Percentiles rank a stretch among this genome's conserved stretches.
Evolutionary conservation across 2,797 vertebrate genomes (phyloP).

Genomic region (Acanthiza pusilla): DNA sequence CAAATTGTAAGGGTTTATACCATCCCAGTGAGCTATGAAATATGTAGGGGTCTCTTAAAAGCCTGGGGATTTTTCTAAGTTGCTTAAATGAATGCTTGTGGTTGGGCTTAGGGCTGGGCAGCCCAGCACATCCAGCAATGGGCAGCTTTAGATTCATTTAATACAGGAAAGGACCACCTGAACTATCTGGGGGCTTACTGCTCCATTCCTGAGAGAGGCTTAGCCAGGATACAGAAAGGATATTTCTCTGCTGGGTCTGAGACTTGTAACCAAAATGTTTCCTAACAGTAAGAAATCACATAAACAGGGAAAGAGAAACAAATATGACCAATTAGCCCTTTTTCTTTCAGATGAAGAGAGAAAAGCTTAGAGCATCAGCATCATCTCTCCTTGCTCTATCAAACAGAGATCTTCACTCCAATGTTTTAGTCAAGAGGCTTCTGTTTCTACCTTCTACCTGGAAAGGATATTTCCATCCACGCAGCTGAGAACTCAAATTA

Average conservation of each 20-base stretch:
- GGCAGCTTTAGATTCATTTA: neutral
- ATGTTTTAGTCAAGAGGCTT: neutral
- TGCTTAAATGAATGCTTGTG: neutral
- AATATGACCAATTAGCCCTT: rapidly evolving
- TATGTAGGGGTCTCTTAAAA: neutral
- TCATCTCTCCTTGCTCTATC: neutral
- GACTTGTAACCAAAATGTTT: neutral
- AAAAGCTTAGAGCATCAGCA: neutral
- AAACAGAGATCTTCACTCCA: neutral
- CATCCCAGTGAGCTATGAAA: neutral
- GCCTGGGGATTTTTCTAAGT: neutral
- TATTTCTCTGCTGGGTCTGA: neutral
- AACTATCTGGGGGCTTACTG: neutral
- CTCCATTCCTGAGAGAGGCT: neutral
- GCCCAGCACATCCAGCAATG: neutral
- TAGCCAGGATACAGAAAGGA: neutral
- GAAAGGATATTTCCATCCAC: neutral
- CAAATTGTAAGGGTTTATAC: neutral
- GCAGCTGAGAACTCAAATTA: neutral
- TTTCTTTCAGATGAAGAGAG: rapidly evolving
- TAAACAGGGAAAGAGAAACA: neutral
- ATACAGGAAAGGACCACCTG: neutral
- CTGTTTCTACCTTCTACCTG: neutral
- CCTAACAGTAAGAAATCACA: neutral
- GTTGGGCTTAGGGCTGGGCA: neutral